phyloP scores from a whole-genome alignment of 2,797 vertebrate genomes.

The Pangasius sanitwongsei region DNA sequence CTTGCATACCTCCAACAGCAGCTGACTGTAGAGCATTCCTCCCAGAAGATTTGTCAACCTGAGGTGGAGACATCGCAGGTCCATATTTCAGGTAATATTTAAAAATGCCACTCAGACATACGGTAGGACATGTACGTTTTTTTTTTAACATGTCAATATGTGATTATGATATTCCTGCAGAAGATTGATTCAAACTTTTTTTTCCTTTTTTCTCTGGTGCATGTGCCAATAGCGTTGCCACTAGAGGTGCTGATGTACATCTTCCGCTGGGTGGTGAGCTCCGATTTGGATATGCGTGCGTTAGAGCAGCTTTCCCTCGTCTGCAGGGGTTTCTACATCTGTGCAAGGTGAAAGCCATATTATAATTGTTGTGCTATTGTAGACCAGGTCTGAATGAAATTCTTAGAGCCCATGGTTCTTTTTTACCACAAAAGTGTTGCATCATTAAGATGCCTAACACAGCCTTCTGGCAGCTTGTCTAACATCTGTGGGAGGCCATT shows the following conservation, averaged over 20 bases:
- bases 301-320: constrained; percentile 95
- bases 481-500: background rate
- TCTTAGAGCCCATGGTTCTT: background rate
- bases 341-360: constrained; percentile 84
- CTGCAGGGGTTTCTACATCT: constrained; percentile 96
- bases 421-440: background rate
- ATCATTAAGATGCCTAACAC: background rate
- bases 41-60: constrained; percentile 89
- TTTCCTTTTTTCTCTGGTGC: background rate
- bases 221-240: constrained; percentile 80
- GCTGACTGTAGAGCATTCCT: constrained; percentile 84
- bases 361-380: background rate
- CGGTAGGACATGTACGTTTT: background rate
- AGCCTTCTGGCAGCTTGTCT: background rate
- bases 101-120: background rate
- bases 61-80: constrained; percentile 83
- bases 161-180: background rate
- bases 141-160: too few species aligned
- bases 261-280: constrained; percentile 98
- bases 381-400: too few species aligned
- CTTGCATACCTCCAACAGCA: constrained; percentile 90
- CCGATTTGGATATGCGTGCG: constrained; percentile 92
- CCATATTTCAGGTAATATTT: constrained; percentile 88
- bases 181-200: background rate
- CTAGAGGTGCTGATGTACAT: constrained; percentile 97